phyloP scores from a whole-genome alignment of 2,113 vertebrate species.

The Craseonycteris thonglongyai region DNA sequence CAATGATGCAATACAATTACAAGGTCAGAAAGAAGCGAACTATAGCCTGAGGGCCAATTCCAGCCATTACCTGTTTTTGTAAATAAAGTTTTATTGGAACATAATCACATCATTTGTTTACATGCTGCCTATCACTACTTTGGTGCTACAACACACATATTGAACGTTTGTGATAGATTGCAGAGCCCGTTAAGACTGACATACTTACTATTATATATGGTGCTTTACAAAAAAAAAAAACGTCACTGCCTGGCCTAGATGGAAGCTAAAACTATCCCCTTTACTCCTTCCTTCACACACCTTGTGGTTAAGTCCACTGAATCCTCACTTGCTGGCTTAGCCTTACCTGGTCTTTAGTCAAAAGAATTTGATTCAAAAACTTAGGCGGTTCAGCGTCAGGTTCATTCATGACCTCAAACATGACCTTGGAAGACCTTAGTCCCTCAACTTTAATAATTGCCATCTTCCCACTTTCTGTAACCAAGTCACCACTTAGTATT shows the following conservation, averaged over 20 bases:
- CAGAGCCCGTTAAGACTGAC: neutral
- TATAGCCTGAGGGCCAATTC: neutral
- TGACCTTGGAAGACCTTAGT: neutral
- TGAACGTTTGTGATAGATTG: neutral
- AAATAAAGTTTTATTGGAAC: constrained; percentile 34
- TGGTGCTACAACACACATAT: neutral
- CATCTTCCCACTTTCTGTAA: neutral
- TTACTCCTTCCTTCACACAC: neutral
- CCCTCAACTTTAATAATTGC: neutral
- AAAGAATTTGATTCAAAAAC: neutral
- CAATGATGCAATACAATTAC: neutral
- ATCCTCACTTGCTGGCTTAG: neutral
- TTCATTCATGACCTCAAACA: neutral
- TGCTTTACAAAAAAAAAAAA: neutral
- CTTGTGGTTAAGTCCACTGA: neutral
- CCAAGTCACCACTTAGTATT: neutral
- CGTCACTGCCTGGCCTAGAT: neutral
- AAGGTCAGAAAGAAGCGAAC: neutral
- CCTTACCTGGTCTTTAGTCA: neutral
- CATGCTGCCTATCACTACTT: neutral
- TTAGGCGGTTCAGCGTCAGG: neutral
- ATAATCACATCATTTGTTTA: neutral
- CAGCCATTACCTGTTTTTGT: neutral
- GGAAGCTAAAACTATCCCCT: neutral
- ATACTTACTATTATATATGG: neutral